Conservation (phyloP, 2,888 invertebrate genomes). For the Stegophylla sp. region DNA sequence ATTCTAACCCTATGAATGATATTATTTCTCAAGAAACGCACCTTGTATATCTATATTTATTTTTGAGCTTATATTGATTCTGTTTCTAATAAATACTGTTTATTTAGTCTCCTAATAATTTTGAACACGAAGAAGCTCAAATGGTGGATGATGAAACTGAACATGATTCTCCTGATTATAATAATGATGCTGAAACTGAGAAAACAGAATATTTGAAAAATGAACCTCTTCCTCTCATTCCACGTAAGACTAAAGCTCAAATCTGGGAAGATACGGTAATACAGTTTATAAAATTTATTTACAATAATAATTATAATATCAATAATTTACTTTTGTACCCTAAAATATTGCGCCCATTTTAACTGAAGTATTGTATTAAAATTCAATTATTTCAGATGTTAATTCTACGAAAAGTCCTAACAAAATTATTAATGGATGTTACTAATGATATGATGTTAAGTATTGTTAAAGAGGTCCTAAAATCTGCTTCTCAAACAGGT, state of each 20-base stretch:
- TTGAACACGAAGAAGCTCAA: conserved; percentile 36
- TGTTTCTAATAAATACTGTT: background rate
- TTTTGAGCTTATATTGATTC: background rate
- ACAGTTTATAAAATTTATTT: conserved; percentile 53
- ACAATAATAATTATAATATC: background rate
- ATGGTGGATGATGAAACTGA: conserved; percentile 22
- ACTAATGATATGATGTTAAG: conserved; percentile 87
- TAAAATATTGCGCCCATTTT: background rate
- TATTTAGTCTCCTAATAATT: conserved; percentile 23
- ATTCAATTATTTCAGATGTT: conserved; percentile 74
- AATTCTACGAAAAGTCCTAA: conserved; percentile 84
- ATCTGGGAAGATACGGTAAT: conserved; percentile 69
- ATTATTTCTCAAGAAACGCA: background rate
- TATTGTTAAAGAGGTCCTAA: conserved; percentile 80
- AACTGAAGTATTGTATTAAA: background rate
- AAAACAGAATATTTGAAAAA: conserved; percentile 65
- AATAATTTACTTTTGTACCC: background rate
- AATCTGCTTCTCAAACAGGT: conserved; percentile 69
- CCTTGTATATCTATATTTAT: conserved; percentile 6
- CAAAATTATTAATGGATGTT: conserved; percentile 92
- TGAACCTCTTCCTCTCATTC: conserved; percentile 25
- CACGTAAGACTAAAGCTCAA: conserved; percentile 67
- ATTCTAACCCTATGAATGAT: conserved; percentile 46
- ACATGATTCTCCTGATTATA: conserved; percentile 65
- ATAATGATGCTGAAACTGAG: conserved; percentile 65